phyloP scores from a whole-genome alignment of 2,888 invertebrate genomes.

The Zaprionus bogoriensis region DNA sequence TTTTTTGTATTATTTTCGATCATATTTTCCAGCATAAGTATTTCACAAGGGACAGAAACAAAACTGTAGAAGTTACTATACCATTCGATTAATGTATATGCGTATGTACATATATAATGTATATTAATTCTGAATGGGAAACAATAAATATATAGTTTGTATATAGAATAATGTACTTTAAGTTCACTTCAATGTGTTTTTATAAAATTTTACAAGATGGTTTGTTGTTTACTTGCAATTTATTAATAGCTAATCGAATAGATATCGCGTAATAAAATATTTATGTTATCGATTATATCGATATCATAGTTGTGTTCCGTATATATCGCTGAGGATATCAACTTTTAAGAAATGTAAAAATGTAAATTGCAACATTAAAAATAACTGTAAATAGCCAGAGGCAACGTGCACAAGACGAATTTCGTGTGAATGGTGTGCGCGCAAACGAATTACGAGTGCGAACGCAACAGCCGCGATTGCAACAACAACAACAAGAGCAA shows the following conservation, averaged over 20 bases:
- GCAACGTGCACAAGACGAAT: slow-evolving; percentile 42
- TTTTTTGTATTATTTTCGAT: background rate
- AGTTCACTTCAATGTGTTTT: too few relatives aligned
- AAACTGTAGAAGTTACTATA: background rate
- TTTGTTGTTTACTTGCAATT: background rate
- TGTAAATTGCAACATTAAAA: slow-evolving; percentile 61
- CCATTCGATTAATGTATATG: slow-evolving; percentile 21
- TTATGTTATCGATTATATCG: slow-evolving; percentile 33
- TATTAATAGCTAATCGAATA: slow-evolving; percentile 17
- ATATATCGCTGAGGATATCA: slow-evolving; percentile 56
- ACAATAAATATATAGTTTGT: too few relatives aligned
- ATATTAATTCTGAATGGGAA: too few relatives aligned
- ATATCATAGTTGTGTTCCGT: slow-evolving; percentile 45
- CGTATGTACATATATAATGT: slow-evolving; percentile 9
- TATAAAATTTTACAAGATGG: background rate
- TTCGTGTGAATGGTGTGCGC: slow-evolving; percentile 59
- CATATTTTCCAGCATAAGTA: background rate
- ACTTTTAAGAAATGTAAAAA: slow-evolving; percentile 69
- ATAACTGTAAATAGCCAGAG: slow-evolving; percentile 57
- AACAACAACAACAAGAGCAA: slow-evolving; percentile 32
- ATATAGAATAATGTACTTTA: too few relatives aligned
- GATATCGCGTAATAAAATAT: slow-evolving; percentile 18
- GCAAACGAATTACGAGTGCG: slow-evolving; percentile 43
- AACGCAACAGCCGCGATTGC: slow-evolving; percentile 49
- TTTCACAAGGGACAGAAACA: slow-evolving; percentile 11